These are phyloP conservation scores for Archocentrus centrarchus DNA, from an alignment of 2,113 vertebrate genomes.

Conservation along the genomic window DNA sequence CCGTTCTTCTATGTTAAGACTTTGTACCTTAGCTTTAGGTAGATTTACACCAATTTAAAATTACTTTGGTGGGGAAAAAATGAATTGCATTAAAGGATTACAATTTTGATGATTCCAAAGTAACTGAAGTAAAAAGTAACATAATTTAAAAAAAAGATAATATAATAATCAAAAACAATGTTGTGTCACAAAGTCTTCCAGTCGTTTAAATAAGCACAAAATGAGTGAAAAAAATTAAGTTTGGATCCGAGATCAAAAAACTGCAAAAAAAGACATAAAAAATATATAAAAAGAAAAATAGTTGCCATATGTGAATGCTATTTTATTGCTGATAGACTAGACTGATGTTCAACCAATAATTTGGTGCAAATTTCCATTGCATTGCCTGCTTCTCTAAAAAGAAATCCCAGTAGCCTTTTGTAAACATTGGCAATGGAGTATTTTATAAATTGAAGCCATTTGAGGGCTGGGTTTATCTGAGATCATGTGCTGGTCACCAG, in stretches of 20 bases:
- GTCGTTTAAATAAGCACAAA: neutral
- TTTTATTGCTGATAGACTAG: neutral
- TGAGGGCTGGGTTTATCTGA: neutral
- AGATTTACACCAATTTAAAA: neutral
- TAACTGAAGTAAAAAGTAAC: neutral
- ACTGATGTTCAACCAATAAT: neutral
- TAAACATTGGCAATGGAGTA: neutral
- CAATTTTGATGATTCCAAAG: neutral
- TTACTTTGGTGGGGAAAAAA: too few species aligned
- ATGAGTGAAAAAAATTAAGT: too few species aligned
- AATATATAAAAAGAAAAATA: neutral
- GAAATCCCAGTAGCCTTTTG: neutral
- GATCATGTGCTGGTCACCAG: neutral
- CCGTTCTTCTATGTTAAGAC: neutral
- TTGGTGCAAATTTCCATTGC: neutral
- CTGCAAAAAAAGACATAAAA: neutral
- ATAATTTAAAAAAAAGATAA: neutral
- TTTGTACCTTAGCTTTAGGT: neutral
- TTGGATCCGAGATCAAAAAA: neutral
- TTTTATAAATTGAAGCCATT: neutral
- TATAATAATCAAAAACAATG: neutral
- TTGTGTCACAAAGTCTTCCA: neutral
- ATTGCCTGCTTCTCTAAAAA: neutral
- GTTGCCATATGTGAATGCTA: neutral
- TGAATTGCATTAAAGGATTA: neutral